Evolutionary conservation across 1,140 invertebrate genomes (phyloP).

Genomic region (Nephila pilipes): DNA sequence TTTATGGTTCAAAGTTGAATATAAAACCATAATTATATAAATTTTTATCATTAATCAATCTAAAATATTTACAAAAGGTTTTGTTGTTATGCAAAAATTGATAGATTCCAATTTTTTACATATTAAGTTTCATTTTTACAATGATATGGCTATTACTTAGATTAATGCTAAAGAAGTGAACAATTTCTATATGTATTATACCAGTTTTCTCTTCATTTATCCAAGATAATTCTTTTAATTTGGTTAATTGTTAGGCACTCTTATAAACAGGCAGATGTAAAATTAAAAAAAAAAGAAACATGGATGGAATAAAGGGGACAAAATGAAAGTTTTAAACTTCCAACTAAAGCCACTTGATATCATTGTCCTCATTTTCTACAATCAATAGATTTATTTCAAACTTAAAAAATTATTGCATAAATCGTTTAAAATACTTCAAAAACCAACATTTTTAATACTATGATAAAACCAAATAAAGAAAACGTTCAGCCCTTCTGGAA

Average conservation of each 20-base stretch:
- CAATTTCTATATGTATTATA: slow-evolving; percentile 86
- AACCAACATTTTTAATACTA: too few relatives aligned
- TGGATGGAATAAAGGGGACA: slow-evolving; percentile 93
- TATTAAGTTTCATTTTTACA: too few relatives aligned
- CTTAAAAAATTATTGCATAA: too few relatives aligned
- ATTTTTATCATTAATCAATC: too few relatives aligned
- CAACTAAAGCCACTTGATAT: slow-evolving; percentile 84
- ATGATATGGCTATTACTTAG: slow-evolving; percentile 80
- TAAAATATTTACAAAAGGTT: not conserved
- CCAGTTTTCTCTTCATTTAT: not conserved
- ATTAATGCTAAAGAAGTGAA: slow-evolving; percentile 90
- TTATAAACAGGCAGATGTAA: slow-evolving; percentile 86
- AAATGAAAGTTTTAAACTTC: slow-evolving; percentile 87
- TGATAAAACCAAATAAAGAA: too few relatives aligned
- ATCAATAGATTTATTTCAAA: not conserved
- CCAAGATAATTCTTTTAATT: not conserved
- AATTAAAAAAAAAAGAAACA: slow-evolving; percentile 90
- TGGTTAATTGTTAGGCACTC: not conserved
- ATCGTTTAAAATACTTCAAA: too few relatives aligned
- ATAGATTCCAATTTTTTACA: too few relatives aligned
- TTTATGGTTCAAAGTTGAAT: too few relatives aligned
- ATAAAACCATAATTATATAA: too few relatives aligned
- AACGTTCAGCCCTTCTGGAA: too few relatives aligned
- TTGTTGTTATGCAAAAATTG: too few relatives aligned
- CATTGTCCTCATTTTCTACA: not conserved